phyloP scores from a whole-genome alignment of 2,888 invertebrate genomes.

The Schizaphis graminum region DNA sequence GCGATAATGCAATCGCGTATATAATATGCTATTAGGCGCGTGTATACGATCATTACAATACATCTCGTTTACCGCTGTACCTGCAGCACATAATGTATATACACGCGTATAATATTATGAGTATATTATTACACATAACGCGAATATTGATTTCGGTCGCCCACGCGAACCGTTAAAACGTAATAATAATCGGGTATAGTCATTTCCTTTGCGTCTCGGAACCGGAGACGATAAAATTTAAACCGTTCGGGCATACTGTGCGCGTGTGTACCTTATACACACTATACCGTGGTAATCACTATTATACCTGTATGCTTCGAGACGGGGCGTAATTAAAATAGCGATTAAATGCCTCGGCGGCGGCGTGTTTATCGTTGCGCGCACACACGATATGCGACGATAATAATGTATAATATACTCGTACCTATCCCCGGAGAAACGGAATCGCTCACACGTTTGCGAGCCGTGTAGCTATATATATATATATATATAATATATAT shows the following conservation, averaged over 20 bases:
- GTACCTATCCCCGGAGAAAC: background rate
- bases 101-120: background rate
- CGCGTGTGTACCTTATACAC: background rate
- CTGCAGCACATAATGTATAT: too few relatives aligned
- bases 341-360: background rate
- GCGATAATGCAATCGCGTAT: background rate
- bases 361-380: background rate
- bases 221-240: conserved; percentile 8
- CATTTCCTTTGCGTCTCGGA: background rate
- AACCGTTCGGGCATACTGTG: background rate
- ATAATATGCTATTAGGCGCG: background rate
- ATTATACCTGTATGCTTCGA: background rate
- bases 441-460: background rate
- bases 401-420: too few relatives aligned
- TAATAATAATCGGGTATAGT: background rate
- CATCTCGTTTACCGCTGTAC: background rate
- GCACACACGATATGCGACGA: background rate
- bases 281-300: background rate
- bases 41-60: background rate
- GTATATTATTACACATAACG: background rate
- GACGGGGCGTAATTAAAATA: background rate
- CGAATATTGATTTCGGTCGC: background rate
- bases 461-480: too few relatives aligned
- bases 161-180: background rate
- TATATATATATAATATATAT: too few relatives aligned